These are phyloP conservation scores for Koerneria pararmatus DNA, from an alignment of 2,888 invertebrate genomes.

Conservation along the genomic window DNA sequence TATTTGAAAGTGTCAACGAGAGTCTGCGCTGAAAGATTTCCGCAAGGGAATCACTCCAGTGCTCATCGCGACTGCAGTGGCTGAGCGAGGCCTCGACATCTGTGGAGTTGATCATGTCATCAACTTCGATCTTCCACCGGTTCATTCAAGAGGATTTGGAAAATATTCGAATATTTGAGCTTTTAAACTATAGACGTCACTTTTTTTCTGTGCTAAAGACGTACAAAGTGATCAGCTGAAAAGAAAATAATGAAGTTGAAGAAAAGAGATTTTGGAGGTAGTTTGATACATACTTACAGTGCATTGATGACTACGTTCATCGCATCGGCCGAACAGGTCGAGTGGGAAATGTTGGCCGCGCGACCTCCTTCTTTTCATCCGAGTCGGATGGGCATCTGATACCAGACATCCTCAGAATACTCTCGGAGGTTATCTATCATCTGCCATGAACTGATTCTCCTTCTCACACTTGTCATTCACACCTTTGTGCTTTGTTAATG, in stretches of 20 bases:
- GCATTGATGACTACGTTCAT: slow-evolving; percentile 58
- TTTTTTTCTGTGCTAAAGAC: not conserved
- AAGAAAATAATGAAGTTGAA: not conserved
- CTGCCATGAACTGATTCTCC: too few species aligned
- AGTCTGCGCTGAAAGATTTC: slow-evolving; percentile 75
- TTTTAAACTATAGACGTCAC: not conserved
- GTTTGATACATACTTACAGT: slow-evolving; percentile 61
- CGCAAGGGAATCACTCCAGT: slow-evolving; percentile 25
- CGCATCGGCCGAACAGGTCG: slow-evolving; percentile 65
- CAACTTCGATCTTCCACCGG: slow-evolving; percentile 61
- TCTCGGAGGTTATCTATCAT: too few species aligned
- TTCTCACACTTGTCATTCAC: too few species aligned
- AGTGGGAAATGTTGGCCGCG: slow-evolving; percentile 63
- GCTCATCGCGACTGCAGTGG: slow-evolving; percentile 88
- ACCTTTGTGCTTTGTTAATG: too few species aligned
- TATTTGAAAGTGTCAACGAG: slow-evolving; percentile 70
- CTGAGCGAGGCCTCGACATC: slow-evolving; percentile 72
- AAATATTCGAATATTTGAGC: too few species aligned
- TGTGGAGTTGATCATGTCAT: slow-evolving; percentile 62
- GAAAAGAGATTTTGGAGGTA: not conserved
- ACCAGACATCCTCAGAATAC: slow-evolving; percentile 46
- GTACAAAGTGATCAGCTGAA: not conserved
- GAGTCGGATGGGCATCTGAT: slow-evolving; percentile 68
- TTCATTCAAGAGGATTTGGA: not conserved
- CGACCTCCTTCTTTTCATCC: slow-evolving; percentile 68